These are phyloP conservation scores for Rachycentron canadum DNA, from an alignment of 2,797 vertebrate genomes.

Conservation along the genomic window DNA sequence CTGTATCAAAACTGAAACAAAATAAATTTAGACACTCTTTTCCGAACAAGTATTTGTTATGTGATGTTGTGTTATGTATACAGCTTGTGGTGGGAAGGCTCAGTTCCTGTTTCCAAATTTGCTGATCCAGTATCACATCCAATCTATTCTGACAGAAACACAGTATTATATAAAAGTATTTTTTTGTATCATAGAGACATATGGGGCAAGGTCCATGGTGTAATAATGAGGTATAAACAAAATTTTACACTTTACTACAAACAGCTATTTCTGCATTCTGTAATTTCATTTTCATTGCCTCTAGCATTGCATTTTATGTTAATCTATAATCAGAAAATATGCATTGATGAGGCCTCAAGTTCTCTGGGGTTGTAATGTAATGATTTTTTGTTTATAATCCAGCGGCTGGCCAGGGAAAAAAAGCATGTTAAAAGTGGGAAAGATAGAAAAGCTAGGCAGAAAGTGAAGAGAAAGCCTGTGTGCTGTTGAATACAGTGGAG, in stretches of 20 bases:
- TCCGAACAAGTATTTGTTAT: not conserved
- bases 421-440: not conserved
- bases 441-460: not conserved
- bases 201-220: not conserved
- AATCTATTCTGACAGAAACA: not conserved
- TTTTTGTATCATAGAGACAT: conserved; percentile 1
- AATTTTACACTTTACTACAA: not conserved
- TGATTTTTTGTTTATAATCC: conserved; percentile 1
- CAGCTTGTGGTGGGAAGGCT: not conserved
- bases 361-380: conserved; percentile 14
- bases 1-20: too few relatives aligned
- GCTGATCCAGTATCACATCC: not conserved
- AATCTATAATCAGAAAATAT: conserved; percentile 32
- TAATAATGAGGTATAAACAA: conserved; percentile 1
- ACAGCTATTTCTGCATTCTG: conserved; percentile 22
- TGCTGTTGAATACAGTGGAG: not conserved
- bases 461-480: not conserved
- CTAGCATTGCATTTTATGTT: conserved; percentile 35
- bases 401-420: not conserved
- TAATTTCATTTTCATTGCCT: conserved; percentile 36
- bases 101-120: not conserved
- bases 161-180: not conserved
- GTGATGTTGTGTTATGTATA: not conserved
- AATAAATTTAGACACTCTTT: too few relatives aligned
- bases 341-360: conserved; percentile 17